Evolutionary conservation across 2,113 vertebrate genomes (phyloP).

Genomic region (Oryzias curvinotus): DNA sequence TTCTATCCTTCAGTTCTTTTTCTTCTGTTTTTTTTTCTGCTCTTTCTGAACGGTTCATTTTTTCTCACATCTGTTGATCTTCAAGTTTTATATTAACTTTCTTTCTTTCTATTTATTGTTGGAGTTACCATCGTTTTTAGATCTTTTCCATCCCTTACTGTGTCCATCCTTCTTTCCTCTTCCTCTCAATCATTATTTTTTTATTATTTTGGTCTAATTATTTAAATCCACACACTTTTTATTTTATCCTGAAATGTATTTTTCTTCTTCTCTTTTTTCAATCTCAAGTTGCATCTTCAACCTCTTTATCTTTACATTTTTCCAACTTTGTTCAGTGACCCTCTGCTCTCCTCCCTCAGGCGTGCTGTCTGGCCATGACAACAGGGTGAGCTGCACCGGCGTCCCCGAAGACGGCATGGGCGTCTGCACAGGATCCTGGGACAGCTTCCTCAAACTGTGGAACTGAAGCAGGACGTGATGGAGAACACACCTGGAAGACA

Average conservation of each 20-base stretch:
- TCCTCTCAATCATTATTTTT: background rate
- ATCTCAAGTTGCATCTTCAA: too few species aligned
- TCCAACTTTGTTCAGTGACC: background rate
- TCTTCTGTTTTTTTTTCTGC: background rate
- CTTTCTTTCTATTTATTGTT: too few species aligned
- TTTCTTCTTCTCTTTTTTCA: too few species aligned
- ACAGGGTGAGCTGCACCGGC: slow-evolving; percentile 97
- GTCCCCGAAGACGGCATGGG: slow-evolving; percentile 94
- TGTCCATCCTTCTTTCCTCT: background rate
- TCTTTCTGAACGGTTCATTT: background rate
- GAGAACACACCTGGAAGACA: background rate
- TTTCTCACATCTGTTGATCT: background rate
- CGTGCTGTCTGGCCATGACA: slow-evolving; percentile 95
- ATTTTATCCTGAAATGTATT: too few species aligned
- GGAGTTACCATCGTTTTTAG: background rate
- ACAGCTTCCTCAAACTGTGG: slow-evolving; percentile 92
- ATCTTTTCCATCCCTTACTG: background rate
- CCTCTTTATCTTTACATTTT: too few species aligned
- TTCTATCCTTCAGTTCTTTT: background rate
- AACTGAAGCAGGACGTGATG: slow-evolving; percentile 63
- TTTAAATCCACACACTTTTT: too few species aligned
- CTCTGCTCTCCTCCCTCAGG: slow-evolving; percentile 69
- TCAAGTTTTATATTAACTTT: background rate
- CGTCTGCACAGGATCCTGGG: slow-evolving; percentile 98
- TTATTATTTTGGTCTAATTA: background rate